phyloP scores from a whole-genome alignment of 2,797 vertebrate species.

The Phyllotis vaccarum region DNA sequence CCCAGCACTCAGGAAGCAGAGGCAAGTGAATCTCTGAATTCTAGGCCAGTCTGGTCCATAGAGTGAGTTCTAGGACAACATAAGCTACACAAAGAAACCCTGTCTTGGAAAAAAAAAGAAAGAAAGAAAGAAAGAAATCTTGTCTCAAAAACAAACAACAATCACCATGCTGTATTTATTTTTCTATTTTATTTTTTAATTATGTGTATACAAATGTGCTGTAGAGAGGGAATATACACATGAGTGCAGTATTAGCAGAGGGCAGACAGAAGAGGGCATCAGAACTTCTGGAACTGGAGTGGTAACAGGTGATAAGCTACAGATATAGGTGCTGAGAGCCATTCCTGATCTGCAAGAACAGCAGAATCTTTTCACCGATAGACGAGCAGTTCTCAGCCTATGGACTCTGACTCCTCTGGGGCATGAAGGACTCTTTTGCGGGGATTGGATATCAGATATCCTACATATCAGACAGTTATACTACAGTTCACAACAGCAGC shows the following conservation, averaged over 20 bases:
- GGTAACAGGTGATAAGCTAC: neutral
- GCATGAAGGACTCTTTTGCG: neutral
- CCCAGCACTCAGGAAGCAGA: neutral
- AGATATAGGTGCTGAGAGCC: neutral
- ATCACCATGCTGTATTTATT: neutral
- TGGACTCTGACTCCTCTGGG: neutral
- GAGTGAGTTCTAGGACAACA: neutral
- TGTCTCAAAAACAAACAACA: neutral
- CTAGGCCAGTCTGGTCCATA: neutral
- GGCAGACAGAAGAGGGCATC: neutral
- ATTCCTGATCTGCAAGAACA: neutral
- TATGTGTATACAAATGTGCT: neutral
- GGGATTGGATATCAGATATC: neutral
- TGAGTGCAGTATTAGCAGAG: neutral
- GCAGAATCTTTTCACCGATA: neutral
- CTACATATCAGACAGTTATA: neutral
- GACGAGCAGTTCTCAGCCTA: neutral
- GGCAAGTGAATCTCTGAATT: neutral
- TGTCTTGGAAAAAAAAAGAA: neutral
- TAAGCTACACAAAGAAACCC: neutral
- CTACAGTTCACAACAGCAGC: neutral
- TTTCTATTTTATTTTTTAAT: neutral
- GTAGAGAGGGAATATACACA: neutral
- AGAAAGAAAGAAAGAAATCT: no score
- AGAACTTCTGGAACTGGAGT: neutral